Percentiles rank a stretch among this genome's conserved stretches.
These are phyloP conservation scores for Felis catus DNA, from an alignment of 2,113 vertebrate genomes.

Conservation along the genomic window DNA sequence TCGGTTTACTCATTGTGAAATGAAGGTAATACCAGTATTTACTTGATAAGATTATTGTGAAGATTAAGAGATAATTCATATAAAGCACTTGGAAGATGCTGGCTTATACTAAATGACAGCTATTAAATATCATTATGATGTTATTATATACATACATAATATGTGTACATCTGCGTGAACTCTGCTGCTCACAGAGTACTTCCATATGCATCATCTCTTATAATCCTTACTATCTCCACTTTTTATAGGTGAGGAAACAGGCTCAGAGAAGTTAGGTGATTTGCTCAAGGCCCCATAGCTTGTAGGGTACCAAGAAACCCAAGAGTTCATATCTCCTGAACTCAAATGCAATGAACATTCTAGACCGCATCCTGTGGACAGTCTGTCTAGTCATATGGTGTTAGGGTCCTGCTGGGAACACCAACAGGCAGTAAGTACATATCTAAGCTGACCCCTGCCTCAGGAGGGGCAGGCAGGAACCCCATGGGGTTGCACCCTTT, in stretches of 20 bases:
- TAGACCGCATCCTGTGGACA: neutral
- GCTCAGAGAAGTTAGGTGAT: neutral
- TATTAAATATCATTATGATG: conserved; percentile 56
- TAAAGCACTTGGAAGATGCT: neutral
- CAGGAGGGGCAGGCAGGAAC: neutral
- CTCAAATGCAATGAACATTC: neutral
- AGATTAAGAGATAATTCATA: conserved; percentile 26
- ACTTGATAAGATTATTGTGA: neutral
- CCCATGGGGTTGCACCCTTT: neutral
- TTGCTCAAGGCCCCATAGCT: neutral
- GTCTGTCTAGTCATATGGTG: neutral
- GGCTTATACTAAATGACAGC: neutral
- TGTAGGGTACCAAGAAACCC: neutral
- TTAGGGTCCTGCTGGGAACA: neutral
- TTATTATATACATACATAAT: neutral
- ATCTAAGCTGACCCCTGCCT: neutral
- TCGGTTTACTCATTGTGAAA: neutral
- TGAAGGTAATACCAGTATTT: neutral
- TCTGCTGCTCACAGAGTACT: neutral
- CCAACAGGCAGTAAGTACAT: neutral
- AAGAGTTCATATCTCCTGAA: neutral
- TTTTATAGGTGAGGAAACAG: neutral
- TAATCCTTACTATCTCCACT: neutral
- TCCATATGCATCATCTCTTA: neutral
- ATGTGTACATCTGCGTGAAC: neutral